Conservation (phyloP, 2,888 invertebrate species). For the Cetonia aurata region DNA sequence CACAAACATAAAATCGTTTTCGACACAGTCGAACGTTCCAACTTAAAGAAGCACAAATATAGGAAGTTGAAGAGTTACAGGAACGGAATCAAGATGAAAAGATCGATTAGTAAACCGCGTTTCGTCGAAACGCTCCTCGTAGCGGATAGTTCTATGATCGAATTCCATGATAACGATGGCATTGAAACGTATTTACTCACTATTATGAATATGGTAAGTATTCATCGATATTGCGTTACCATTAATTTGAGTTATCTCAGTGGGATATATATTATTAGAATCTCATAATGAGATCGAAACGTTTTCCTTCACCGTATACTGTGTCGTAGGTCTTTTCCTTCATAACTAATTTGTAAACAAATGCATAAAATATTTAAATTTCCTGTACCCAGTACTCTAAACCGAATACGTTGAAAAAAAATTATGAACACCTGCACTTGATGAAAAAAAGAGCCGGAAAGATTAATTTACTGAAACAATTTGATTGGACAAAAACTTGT, state of each 20-base stretch:
- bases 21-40: slow-evolving; percentile 61
- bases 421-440: slow-evolving; percentile 24
- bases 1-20: slow-evolving; percentile 57
- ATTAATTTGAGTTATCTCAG: slow-evolving; percentile 43
- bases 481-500: slow-evolving; percentile 28
- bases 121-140: slow-evolving; percentile 90
- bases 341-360: slow-evolving; percentile 16
- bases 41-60: slow-evolving; percentile 64
- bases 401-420: slow-evolving; percentile 5
- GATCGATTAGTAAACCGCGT: slow-evolving; percentile 81
- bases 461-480: slow-evolving; percentile 20
- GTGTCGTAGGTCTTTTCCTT: background rate
- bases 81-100: slow-evolving; percentile 54
- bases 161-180: slow-evolving; percentile 85
- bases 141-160: slow-evolving; percentile 88
- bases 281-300: slow-evolving; percentile 7
- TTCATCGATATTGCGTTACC: slow-evolving; percentile 2
- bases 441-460: slow-evolving; percentile 2
- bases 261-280: slow-evolving; percentile 22
- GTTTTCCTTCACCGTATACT: slow-evolving; percentile 3
- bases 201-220: slow-evolving; percentile 90
- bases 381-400: background rate
- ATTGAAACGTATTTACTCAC: slow-evolving; percentile 89
- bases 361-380: slow-evolving; percentile 19
- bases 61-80: slow-evolving; percentile 60